Percentiles rank a stretch among this genome's conserved stretches.
Conservation (phyloP, 2,797 vertebrate species). For the Eulemur mongoz region DNA sequence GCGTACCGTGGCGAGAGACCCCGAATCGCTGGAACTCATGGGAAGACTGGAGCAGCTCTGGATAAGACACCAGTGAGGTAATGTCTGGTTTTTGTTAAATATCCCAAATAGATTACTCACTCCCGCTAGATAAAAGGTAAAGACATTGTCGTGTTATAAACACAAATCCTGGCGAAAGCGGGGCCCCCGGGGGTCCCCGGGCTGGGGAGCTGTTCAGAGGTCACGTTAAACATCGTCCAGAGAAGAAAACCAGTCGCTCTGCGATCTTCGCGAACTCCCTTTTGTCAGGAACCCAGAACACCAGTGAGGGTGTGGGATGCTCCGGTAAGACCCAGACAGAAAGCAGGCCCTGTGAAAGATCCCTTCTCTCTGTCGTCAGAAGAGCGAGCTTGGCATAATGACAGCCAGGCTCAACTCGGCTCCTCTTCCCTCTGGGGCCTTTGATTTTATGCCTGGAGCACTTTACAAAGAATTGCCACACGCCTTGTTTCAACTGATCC, state of each 20-base stretch:
- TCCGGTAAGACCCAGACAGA: not conserved
- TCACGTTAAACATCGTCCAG: not conserved
- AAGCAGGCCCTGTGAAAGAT: not conserved
- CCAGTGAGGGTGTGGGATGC: not conserved
- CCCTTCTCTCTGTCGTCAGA: not conserved
- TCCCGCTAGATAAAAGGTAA: slow-evolving; percentile 61
- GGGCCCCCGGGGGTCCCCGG: not conserved
- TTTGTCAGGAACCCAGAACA: not conserved
- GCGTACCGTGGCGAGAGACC: slow-evolving; percentile 33
- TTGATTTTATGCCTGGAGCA: not conserved
- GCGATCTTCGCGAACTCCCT: not conserved
- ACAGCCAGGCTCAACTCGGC: not conserved
- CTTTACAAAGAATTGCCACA: not conserved
- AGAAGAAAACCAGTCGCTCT: not conserved
- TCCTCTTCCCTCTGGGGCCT: not conserved
- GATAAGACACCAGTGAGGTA: slow-evolving; percentile 75
- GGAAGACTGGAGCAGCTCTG: slow-evolving; percentile 34
- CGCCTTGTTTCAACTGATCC: not conserved
- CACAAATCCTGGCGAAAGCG: not conserved
- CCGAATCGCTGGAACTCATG: slow-evolving; percentile 13
- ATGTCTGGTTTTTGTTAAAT: slow-evolving; percentile 74
- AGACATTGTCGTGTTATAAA: slow-evolving; percentile 10
- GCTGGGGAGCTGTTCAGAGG: not conserved
- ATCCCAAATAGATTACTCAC: slow-evolving; percentile 70
- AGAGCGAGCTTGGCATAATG: too few species aligned